Evolutionary conservation across 2,888 invertebrate species (phyloP).

Genomic region (Creontiades dilutus): DNA sequence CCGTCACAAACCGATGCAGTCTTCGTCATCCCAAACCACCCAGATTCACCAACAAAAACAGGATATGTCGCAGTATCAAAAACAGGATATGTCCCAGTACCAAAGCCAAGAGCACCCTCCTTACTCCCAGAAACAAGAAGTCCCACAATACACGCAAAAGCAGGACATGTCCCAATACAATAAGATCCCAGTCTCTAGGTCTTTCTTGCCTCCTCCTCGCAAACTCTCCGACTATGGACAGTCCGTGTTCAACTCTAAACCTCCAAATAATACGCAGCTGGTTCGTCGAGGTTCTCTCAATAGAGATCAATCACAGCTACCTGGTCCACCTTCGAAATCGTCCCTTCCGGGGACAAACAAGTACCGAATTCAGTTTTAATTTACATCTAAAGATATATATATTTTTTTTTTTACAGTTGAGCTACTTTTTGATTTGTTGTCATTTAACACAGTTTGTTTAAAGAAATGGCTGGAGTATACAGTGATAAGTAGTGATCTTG

Average conservation of each 20-base stretch:
- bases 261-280: constrained; percentile 75
- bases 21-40: constrained; percentile 28
- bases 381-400: not conserved
- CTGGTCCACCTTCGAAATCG: constrained; percentile 75
- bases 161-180: constrained; percentile 57
- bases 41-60: constrained; percentile 45
- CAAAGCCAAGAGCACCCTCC: constrained; percentile 24
- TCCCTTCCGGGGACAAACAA: constrained; percentile 82
- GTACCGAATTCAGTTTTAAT: constrained; percentile 86
- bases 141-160: constrained; percentile 44
- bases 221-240: constrained; percentile 82
- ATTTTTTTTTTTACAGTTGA: not conserved
- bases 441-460: too few relatives aligned
- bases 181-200: constrained; percentile 71
- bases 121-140: constrained; percentile 46
- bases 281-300: constrained; percentile 76
- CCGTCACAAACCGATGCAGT: constrained; percentile 57
- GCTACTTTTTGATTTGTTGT: not conserved
- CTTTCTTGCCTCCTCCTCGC: constrained; percentile 79
- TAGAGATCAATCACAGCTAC: constrained; percentile 75
- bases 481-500: not conserved
- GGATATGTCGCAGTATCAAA: constrained; percentile 45
- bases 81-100: not conserved
- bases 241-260: constrained; percentile 73
- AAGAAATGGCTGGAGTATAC: not conserved